phyloP scores from a whole-genome alignment of 2,888 invertebrate genomes.

The Opisthograptis luteolata region DNA sequence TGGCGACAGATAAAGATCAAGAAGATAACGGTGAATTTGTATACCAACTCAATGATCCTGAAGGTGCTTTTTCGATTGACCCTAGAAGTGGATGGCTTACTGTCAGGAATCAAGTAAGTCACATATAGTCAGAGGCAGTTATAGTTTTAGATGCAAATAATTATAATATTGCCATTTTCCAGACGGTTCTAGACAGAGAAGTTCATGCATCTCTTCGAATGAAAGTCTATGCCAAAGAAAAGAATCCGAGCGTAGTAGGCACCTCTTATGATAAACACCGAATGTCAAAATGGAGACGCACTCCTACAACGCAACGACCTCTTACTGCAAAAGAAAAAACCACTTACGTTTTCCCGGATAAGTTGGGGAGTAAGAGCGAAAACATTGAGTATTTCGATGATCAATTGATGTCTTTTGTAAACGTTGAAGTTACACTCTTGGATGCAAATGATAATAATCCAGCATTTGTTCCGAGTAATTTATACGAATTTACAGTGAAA shows the following conservation, averaged over 20 bases:
- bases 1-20: slow-evolving; percentile 92
- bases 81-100: slow-evolving; percentile 93
- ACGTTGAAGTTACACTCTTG: slow-evolving; percentile 91
- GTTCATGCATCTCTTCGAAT: slow-evolving; percentile 88
- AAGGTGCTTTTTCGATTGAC: slow-evolving; percentile 92
- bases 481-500: slow-evolving; percentile 91
- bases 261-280: slow-evolving; percentile 71
- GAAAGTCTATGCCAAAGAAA: slow-evolving; percentile 92
- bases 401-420: slow-evolving; percentile 84
- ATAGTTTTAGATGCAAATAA: neutral
- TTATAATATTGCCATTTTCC: slow-evolving; percentile 44
- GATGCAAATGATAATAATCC: slow-evolving; percentile 97
- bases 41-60: slow-evolving; percentile 89
- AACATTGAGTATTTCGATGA: slow-evolving; percentile 75
- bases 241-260: slow-evolving; percentile 87
- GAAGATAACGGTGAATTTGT: slow-evolving; percentile 94
- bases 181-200: slow-evolving; percentile 91
- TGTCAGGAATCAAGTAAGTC: slow-evolving; percentile 87
- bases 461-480: slow-evolving; percentile 91
- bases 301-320: slow-evolving; percentile 53
- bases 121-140: too few species aligned
- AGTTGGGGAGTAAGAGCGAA: slow-evolving; percentile 66
- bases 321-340: slow-evolving; percentile 66
- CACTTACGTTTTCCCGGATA: slow-evolving; percentile 78
- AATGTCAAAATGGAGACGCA: slow-evolving; percentile 69